Evolutionary conservation across 2,113 vertebrate genomes (phyloP).

Genomic region (Silurus meridionalis): DNA sequence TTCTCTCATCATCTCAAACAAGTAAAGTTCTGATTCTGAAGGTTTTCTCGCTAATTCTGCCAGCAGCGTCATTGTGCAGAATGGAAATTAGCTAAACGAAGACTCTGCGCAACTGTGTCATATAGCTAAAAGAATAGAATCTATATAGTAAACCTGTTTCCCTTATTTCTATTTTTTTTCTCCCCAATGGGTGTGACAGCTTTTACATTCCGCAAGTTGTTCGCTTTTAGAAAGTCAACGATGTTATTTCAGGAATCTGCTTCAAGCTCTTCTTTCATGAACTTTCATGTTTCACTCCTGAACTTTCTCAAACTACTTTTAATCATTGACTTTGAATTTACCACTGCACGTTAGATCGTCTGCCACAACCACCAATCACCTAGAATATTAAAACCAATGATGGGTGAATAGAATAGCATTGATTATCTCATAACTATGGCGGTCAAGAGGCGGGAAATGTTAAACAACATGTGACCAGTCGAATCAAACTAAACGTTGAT

Average conservation of each 20-base stretch:
- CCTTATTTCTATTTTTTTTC: not conserved
- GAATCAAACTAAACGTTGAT: too few species aligned
- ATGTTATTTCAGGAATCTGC: not conserved
- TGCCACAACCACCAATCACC: not conserved
- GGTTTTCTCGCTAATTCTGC: not conserved
- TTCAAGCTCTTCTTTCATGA: not conserved
- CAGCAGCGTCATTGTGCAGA: not conserved
- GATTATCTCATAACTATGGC: too few species aligned
- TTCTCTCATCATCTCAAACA: not conserved
- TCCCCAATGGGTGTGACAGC: not conserved
- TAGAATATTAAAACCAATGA: too few species aligned
- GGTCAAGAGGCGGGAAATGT: too few species aligned
- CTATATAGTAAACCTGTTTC: not conserved
- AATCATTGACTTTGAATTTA: not conserved
- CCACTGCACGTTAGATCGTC: not conserved
- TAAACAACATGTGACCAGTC: too few species aligned
- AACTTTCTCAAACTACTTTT: not conserved
- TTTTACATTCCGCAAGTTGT: not conserved
- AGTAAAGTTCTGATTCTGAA: not conserved
- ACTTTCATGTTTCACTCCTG: not conserved
- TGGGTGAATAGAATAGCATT: too few species aligned
- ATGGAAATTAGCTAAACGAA: not conserved
- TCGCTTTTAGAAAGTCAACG: not conserved
- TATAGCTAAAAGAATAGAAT: not conserved
- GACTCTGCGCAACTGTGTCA: not conserved